Base-by-base conservation (phyloP, 2,797 vertebrate genomes). In the Aldrovandia affinis region DNA sequence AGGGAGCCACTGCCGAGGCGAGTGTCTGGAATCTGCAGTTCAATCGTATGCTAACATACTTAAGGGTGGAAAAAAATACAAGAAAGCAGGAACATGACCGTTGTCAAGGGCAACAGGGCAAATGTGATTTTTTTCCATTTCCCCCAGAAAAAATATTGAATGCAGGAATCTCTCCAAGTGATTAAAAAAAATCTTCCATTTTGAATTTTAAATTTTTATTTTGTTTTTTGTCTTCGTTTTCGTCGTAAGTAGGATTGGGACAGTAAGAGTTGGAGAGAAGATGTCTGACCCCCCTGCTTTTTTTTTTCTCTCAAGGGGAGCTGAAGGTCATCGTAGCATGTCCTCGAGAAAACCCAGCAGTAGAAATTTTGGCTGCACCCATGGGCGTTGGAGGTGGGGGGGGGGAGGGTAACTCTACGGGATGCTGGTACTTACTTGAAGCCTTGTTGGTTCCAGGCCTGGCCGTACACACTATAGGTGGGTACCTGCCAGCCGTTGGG, bases 401-500 rank as follows among this genome's bases (percentile, higher is more conserved):
- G 78, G 90, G 88, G 89, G 87, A 79, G 90, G 89, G 78, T 89
- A 91, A 78, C 90, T 87, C 92, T 91, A 88, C 88, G 88, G 86
- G 88, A 86, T 25, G 84, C 36, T 86, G 88, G 89, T 95, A 95
- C 97, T 97, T 97, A 99, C 97, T 96, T 98, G 88, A 98, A 99
- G 91, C 98, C 97, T 93, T 98, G 98, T 90, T 99, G 98, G 92
- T 96, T 99, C 98, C 98, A 99, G 0, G 98, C 95, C 91, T 99
- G 98, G 82, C 98, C 93, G 83, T 99, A 99, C 86, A 99, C 93
- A 36, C 97, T 95, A 12, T 99, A 99, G 80, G 97, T 94, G 83
- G 98, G 98, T 86, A 99, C 96, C 90, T 98, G 98, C 98, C 98
- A 99, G 83, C 98, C 97, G 5, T 99, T 99, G 78, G 97, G 97